A percentile compares a stretch with the other conserved stretches of the same genome.
Conservation (phyloP, 2,888 invertebrate genomes). For the Thyatira batis region DNA sequence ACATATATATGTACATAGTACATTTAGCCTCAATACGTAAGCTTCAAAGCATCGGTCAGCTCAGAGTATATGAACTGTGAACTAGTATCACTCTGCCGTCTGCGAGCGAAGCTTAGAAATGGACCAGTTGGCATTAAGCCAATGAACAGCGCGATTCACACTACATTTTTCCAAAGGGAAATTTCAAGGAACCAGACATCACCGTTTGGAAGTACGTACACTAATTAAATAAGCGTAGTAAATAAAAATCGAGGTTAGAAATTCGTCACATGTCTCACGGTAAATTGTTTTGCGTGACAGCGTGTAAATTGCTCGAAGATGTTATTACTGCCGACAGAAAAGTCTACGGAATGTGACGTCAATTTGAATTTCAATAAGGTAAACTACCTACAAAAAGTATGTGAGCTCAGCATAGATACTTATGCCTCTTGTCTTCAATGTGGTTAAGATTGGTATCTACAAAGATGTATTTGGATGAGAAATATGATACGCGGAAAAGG, state of each 20-base stretch:
- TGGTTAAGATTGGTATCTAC: conserved; percentile 18
- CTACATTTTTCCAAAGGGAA: conserved; percentile 53
- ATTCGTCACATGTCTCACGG: conserved; percentile 67
- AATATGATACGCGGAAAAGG: conserved; percentile 68
- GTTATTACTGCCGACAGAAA: conserved; percentile 52
- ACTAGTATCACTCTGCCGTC: conserved; percentile 68
- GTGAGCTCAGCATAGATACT: conserved; percentile 10
- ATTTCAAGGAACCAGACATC: conserved; percentile 44
- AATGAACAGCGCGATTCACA: conserved; percentile 48
- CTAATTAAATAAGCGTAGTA: conserved; percentile 50
- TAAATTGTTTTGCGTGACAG: conserved; percentile 68
- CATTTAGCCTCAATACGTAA: conserved; percentile 69
- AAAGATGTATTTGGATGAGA: conserved; percentile 48
- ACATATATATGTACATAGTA: conserved; percentile 39
- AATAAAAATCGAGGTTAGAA: conserved; percentile 61
- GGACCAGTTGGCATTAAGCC: conserved; percentile 70
- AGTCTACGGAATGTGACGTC: conserved; percentile 43
- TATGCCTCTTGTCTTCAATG: conserved; percentile 7
- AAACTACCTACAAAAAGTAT: conserved; percentile 1
- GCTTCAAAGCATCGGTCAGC: conserved; percentile 72
- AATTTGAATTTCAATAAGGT: conserved; percentile 35
- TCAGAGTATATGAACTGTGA: conserved; percentile 72
- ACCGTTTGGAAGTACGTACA: conserved; percentile 44
- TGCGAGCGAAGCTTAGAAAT: conserved; percentile 62
- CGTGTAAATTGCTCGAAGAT: conserved; percentile 61